A percentile compares a stretch with the other conserved stretches of the same genome.
Conservation (phyloP, 2,113 vertebrate genomes). For the Lepisosteus oculatus region DNA sequence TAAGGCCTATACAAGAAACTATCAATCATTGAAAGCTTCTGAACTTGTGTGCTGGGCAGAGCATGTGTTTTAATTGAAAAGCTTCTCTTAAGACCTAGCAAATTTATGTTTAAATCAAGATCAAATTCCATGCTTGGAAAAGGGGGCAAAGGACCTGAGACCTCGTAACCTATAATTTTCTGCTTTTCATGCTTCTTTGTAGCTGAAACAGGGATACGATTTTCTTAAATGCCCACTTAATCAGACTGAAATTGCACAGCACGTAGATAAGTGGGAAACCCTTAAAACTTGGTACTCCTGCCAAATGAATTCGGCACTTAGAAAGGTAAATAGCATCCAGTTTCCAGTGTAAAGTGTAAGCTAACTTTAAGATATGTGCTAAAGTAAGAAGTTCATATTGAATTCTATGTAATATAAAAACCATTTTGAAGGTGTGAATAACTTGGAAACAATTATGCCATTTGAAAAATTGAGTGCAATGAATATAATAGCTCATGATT, state of each 20-base stretch:
- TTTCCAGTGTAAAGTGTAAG: neutral
- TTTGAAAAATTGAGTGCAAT: too few relatives aligned
- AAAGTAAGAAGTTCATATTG: neutral
- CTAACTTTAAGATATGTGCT: neutral
- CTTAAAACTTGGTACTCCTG: conserved; percentile 8
- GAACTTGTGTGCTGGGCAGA: conserved; percentile 49
- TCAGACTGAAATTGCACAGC: conserved; percentile 9
- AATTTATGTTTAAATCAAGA: conserved; percentile 44
- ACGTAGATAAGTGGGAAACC: conserved; percentile 5
- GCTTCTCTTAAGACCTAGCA: conserved; percentile 43
- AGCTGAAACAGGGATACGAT: conserved; percentile 1
- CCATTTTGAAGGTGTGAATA: neutral
- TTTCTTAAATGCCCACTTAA: conserved; percentile 24
- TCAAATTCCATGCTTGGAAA: conserved; percentile 28
- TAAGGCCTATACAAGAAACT: conserved; percentile 2
- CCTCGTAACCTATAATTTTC: neutral
- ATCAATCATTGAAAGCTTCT: conserved; percentile 36
- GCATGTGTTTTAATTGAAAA: conserved; percentile 55
- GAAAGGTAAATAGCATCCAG: neutral
- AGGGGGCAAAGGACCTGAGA: neutral
- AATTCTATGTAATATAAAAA: neutral
- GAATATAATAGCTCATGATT: too few relatives aligned
- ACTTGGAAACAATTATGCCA: too few relatives aligned
- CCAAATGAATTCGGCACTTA: conserved; percentile 5
- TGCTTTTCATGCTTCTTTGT: conserved; percentile 13